Base-by-base conservation (phyloP, 2,888 invertebrate species). In the Coelogynopora nodosa region DNA sequence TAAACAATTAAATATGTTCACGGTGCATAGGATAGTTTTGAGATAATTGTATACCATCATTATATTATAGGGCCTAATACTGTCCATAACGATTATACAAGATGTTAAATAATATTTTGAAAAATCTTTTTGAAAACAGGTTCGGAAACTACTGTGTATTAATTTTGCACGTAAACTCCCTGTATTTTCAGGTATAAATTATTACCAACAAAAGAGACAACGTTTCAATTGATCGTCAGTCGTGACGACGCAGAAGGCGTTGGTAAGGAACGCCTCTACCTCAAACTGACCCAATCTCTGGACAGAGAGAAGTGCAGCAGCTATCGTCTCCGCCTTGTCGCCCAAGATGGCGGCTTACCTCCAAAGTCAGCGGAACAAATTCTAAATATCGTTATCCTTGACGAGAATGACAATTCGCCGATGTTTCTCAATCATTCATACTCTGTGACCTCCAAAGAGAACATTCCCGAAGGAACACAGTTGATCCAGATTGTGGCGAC, bases 141-240 rank as follows among this genome's bases (percentile, higher is more conserved):
- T n/a, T n/a, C n/a, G n/a, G n/a, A n/a, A n/a, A n/a, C n/a, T n/a
- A n/a, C n/a, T n/a, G n/a, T n/a, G n/a, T n/a, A n/a, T n/a, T n/a
- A n/a, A n/a, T n/a, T n/a, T n/a, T n/a, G n/a, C n/a, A n/a, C n/a
- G n/a, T n/a, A n/a, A n/a, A n/a, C n/a, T n/a, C n/a, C n/a, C n/a
- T n/a, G n/a, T n/a, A n/a, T n/a, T n/a, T 74, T 26, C 18, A 74
- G 74, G 74, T 74, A 74, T 23, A 74, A 74, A 74, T 26, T 74
- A n/a, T 26, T 74, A 23, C 74, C 74, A 5, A 26, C 5, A 2
- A 74, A 74, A 74, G 18, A 74, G 27, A 13, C 74, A 5, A 74
- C 5, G 2, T 74, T 74, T 26, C 74, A 74, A 26, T 23, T 74
- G 27, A 23, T 74, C 74, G 23, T 26, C 27, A 26, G 74, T 74